Evolutionary conservation across 2,113 vertebrate genomes (phyloP).

Genomic region (Tympanuchus pallidicinctus): DNA sequence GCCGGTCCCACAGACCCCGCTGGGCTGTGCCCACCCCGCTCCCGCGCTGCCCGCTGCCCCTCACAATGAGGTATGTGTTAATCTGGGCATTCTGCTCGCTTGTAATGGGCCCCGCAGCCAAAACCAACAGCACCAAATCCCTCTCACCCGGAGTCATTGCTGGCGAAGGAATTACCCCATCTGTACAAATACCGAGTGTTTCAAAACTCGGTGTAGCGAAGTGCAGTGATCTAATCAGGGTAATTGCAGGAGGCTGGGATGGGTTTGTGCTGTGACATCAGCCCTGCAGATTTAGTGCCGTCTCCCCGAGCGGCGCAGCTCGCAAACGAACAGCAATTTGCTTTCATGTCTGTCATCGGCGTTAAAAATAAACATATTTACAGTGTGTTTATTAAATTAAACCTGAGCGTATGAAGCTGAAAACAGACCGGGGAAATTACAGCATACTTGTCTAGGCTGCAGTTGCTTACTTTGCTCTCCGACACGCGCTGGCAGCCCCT

Average conservation of each 20-base stretch:
- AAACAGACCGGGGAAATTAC: constrained; percentile 65
- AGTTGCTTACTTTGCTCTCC: constrained; percentile 53
- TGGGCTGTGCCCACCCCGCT: too few species aligned
- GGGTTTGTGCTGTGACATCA: constrained; percentile 69
- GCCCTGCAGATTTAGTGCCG: not conserved
- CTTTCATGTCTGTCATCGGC: constrained; percentile 39
- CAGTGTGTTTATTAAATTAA: constrained; percentile 22
- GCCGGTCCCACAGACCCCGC: too few species aligned
- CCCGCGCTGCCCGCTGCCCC: not conserved
- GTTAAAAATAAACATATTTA: constrained; percentile 54
- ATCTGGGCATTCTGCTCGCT: constrained; percentile 75
- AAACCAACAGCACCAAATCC: constrained; percentile 78
- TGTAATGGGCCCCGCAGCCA: constrained; percentile 65
- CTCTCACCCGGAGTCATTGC: constrained; percentile 67
- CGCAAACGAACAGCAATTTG: not conserved
- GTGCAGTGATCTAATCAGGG: constrained; percentile 56
- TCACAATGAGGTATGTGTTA: constrained; percentile 81
- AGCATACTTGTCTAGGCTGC: constrained; percentile 32
- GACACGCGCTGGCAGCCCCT: constrained; percentile 8
- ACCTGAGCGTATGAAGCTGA: constrained; percentile 8
- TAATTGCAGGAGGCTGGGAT: constrained; percentile 72
- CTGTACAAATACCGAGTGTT: constrained; percentile 73
- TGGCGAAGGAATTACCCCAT: constrained; percentile 75
- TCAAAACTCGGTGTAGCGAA: constrained; percentile 41
- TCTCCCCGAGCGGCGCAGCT: not conserved